Conservation (phyloP, 2,888 invertebrate species). For the Amiota mariae region DNA sequence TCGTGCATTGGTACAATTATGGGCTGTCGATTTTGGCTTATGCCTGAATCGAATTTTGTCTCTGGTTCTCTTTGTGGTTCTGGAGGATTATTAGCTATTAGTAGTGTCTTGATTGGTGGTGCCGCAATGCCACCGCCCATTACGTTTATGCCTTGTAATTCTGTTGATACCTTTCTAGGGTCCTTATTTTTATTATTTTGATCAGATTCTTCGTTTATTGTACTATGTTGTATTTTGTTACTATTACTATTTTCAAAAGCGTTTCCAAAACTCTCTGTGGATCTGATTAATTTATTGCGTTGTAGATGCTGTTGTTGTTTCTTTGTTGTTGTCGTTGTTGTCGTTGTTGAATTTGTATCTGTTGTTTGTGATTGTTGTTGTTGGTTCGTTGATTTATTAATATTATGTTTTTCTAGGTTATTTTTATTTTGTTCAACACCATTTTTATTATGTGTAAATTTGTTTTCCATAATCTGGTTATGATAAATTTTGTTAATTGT, state of each 20-base stretch:
- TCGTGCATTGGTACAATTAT: constrained; percentile 64
- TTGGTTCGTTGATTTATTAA: constrained; percentile 22
- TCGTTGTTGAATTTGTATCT: no score
- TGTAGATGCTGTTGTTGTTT: constrained; percentile 35
- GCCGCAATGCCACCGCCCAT: constrained; percentile 72
- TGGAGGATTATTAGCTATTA: constrained; percentile 35
- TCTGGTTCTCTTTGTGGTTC: constrained; percentile 22
- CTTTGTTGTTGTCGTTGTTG: constrained; percentile 8
- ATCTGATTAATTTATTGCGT: constrained; percentile 40
- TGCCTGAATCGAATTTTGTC: constrained; percentile 26
- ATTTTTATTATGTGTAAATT: constrained; percentile 25
- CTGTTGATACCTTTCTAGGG: constrained; percentile 31
- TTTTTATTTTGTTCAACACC: constrained; percentile 31
- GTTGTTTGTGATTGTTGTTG: constrained; percentile 10
- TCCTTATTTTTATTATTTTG: constrained; percentile 26
- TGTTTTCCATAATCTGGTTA: constrained; percentile 45
- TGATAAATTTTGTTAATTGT: constrained; percentile 22
- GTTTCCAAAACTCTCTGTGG: constrained; percentile 21
- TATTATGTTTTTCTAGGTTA: constrained; percentile 8
- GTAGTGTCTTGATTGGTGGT: constrained; percentile 53
- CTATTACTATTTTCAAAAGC: constrained; percentile 20
- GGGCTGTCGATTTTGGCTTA: constrained; percentile 33
- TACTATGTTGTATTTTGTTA: constrained; percentile 3
- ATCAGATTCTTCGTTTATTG: constrained; percentile 2
- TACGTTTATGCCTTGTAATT: constrained; percentile 54